Base-by-base conservation (phyloP, 92 coral and sea anemone species). In the Virgularia gustaviana region DNA sequence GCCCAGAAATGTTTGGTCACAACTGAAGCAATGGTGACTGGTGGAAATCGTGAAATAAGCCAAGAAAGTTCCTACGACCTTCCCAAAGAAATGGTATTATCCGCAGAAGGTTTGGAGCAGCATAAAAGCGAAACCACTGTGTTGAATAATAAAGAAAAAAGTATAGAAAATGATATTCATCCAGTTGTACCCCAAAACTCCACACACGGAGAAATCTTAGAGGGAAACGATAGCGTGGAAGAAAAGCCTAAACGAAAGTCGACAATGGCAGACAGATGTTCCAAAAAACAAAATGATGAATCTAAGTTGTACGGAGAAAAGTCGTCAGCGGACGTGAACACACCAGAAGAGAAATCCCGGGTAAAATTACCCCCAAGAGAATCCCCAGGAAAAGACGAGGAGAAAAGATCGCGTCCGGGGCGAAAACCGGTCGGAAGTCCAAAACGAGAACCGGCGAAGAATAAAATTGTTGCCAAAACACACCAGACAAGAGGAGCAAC, bases 401-500 rank as follows among this genome's bases (percentile, higher is more conserved):
- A 52, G 22, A 52, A 52, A 52, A 52, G 31, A 22, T 52, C 28
- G 28, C 29, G 75, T 22, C 60, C 30, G 38, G 19, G 66, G 37
- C 43, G 60, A 5, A 19, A 32, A 6, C 30, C 44, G 0, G 54
- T 53, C 23, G 59, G 43, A 30, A 49, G 75, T 18, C 53, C 23
- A 27, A 30, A 47, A 30, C 33, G 35, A 31, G 51, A 45, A 27
- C 75, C 75, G 1, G 60, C n/a, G 19, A 49, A 32, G 9, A 60
- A 18, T 33, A 49, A 68, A 24, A 3, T 49, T 30, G 75, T 31
- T 30, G 16, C 45, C 15, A 38, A 28, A 49, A n/a, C 13, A 10
- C 32, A 22, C 33, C 41, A 55, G 10, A 68, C 75, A 68, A 49
- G 75, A 68, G 59, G 54, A 39, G 49, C 53, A 23, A 13, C 47